phyloP scores from a whole-genome alignment of 2,888 invertebrate genomes.

The Nephrotoma appendiculata region DNA sequence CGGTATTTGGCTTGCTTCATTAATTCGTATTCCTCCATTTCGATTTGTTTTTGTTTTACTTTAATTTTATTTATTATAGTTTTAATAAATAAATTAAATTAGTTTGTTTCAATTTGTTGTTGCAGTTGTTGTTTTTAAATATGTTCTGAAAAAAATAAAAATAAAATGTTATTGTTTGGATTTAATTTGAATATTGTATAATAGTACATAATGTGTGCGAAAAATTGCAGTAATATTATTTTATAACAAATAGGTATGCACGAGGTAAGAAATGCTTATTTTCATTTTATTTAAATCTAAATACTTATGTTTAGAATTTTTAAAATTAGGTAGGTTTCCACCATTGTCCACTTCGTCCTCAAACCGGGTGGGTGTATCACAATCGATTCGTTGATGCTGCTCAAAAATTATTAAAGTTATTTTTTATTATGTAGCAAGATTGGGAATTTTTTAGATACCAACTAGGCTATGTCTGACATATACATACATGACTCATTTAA shows the following conservation, averaged over 20 bases:
- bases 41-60: conserved; percentile 17
- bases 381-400: no score
- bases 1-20: conserved; percentile 72
- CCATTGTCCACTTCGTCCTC: no score
- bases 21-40: conserved; percentile 58
- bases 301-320: background rate
- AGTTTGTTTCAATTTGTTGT: background rate
- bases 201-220: background rate
- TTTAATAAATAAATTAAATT: background rate
- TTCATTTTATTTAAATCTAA: background rate
- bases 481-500: no score
- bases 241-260: background rate
- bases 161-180: background rate
- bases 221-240: background rate
- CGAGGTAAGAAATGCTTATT: background rate
- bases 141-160: background rate
- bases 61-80: background rate
- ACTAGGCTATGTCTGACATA: no score
- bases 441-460: no score
- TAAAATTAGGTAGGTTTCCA: background rate
- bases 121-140: background rate
- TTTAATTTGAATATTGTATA: background rate
- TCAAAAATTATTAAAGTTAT: no score
- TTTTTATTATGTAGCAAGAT: no score
- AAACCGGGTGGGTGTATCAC: no score